Conservation (phyloP, 2,113 vertebrate genomes). For the Pangasianodon gigas region DNA sequence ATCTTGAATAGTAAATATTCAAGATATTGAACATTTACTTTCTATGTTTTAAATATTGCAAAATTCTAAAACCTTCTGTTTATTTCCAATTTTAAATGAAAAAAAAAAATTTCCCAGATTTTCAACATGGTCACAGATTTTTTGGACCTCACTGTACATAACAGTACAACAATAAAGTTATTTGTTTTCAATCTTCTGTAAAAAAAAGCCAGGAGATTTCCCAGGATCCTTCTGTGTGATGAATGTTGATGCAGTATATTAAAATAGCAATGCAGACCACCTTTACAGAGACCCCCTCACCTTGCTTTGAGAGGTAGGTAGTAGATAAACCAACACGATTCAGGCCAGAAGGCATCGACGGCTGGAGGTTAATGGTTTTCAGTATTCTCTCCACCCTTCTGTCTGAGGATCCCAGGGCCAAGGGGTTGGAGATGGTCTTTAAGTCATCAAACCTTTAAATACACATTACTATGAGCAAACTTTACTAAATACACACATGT, state of each 20-base stretch:
- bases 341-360: constrained; percentile 61
- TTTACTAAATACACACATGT: not conserved
- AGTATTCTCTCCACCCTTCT: constrained; percentile 77
- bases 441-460: constrained; percentile 67
- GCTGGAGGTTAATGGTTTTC: constrained; percentile 68
- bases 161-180: not conserved
- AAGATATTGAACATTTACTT: no score
- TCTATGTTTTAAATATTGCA: not conserved
- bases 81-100: not conserved
- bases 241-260: not conserved
- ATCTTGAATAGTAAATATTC: no score
- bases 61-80: not conserved
- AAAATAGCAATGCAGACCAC: not conserved
- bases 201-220: not conserved
- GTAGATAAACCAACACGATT: constrained; percentile 52
- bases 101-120: not conserved
- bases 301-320: constrained; percentile 73
- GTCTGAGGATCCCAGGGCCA: constrained; percentile 74
- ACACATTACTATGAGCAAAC: constrained; percentile 9
- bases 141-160: not conserved
- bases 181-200: not conserved
- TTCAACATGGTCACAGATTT: not conserved
- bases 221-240: not conserved
- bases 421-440: constrained; percentile 77
- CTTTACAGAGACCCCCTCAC: constrained; percentile 60